Evolutionary conservation across 2,113 vertebrate genomes (phyloP).

Genomic region (Sus scrofa): DNA sequence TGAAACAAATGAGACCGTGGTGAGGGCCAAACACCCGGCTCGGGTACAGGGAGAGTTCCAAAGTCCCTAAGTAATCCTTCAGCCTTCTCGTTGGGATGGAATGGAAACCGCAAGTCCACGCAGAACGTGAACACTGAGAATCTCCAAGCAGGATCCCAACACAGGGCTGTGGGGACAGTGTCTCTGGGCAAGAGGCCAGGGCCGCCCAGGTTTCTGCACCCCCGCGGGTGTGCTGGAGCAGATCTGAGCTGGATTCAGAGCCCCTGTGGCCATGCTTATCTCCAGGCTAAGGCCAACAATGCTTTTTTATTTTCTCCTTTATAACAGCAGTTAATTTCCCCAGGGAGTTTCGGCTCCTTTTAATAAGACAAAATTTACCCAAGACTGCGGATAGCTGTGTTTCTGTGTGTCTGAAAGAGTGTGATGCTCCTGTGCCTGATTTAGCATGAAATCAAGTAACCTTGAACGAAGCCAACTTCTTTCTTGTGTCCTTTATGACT

Average conservation of each 20-base stretch:
- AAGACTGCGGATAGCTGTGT: not conserved
- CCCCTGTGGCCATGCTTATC: constrained; percentile 70
- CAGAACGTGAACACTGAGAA: constrained; percentile 29
- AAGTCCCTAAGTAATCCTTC: constrained; percentile 73
- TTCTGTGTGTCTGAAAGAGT: not conserved
- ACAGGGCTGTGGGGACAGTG: constrained; percentile 6
- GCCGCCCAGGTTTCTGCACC: constrained; percentile 64
- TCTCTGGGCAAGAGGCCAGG: constrained; percentile 72
- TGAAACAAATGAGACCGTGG: constrained; percentile 47
- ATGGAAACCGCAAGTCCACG: constrained; percentile 74
- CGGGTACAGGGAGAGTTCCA: not conserved
- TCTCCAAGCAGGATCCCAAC: not conserved
- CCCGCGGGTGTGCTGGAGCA: too few species aligned
- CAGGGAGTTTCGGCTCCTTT: constrained; percentile 56
- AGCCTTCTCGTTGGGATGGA: constrained; percentile 63
- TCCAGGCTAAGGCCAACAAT: constrained; percentile 59
- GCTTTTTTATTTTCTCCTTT: constrained; percentile 48
- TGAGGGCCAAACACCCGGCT: constrained; percentile 29
- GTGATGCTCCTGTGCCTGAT: not conserved
- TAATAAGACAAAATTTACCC: constrained; percentile 64
- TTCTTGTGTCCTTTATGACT: not conserved
- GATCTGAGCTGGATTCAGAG: constrained; percentile 38
- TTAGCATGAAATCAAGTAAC: not conserved
- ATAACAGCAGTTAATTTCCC: constrained; percentile 72
- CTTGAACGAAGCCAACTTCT: not conserved